These are phyloP conservation scores for Tinea semifulvella DNA, from an alignment of 2,888 invertebrate genomes.

Conservation along the genomic window DNA sequence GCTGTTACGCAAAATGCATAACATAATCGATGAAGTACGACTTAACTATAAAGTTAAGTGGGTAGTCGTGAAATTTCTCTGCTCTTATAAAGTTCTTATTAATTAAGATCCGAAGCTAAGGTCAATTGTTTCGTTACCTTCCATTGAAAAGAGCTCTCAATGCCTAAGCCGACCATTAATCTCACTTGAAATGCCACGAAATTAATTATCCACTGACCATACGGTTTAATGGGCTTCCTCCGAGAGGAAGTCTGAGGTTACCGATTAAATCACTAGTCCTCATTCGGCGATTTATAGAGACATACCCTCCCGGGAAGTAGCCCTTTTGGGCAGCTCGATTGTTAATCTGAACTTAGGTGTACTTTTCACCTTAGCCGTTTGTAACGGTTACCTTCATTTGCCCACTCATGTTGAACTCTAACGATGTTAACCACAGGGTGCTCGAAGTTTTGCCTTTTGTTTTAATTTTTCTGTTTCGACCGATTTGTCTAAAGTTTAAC, in stretches of 20 bases:
- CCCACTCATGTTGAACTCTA: constrained; percentile 35
- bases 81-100: neutral
- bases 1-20: too few relatives aligned
- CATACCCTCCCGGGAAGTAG: constrained; percentile 30
- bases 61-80: neutral
- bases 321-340: constrained; percentile 41
- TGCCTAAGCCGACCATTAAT: constrained; percentile 52
- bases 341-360: constrained; percentile 58
- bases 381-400: constrained; percentile 15
- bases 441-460: neutral
- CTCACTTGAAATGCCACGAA: constrained; percentile 59
- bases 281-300: constrained; percentile 64
- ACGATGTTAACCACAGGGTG: constrained; percentile 29
- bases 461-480: too few relatives aligned
- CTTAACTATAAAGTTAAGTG: too few relatives aligned
- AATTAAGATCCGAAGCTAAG: constrained; percentile 1
- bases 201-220: constrained; percentile 67
- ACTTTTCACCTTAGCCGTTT: constrained; percentile 47
- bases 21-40: too few relatives aligned
- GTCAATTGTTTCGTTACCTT: constrained; percentile 9
- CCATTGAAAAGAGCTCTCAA: constrained; percentile 53
- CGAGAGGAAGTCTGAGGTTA: constrained; percentile 58
- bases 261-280: constrained; percentile 60
- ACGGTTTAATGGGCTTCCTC: constrained; percentile 65
- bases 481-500: too few relatives aligned